A percentile compares a stretch with the other conserved stretches of the same genome.
phyloP scores from a whole-genome alignment of 2,888 invertebrate genomes.

The Oxystoma pomonae region DNA sequence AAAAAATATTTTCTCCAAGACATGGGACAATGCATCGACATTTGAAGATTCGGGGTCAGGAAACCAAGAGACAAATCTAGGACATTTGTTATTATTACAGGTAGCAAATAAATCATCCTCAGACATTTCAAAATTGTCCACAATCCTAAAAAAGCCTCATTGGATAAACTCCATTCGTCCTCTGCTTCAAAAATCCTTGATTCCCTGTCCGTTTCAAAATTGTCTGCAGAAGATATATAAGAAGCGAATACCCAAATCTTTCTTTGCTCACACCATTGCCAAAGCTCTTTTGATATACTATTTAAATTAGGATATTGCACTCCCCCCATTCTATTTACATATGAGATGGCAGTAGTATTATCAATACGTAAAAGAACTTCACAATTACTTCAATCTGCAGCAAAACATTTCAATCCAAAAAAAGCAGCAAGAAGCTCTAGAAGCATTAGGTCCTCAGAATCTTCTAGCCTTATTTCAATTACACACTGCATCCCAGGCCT shows the following conservation, averaged over 20 bases:
- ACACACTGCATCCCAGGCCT: constrained; percentile 4
- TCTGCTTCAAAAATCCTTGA: constrained; percentile 12
- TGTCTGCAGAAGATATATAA: constrained; percentile 17
- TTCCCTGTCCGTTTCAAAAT: constrained; percentile 23
- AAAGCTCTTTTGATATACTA: constrained; percentile 8
- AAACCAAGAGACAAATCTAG: neutral
- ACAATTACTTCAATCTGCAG: neutral
- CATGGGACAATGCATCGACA: constrained; percentile 7
- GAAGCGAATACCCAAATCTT: constrained; percentile 6
- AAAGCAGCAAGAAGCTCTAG: constrained; percentile 13
- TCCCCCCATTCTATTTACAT: constrained; percentile 19
- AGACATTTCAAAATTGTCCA: constrained; percentile 5
- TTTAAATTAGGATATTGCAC: constrained; percentile 7
- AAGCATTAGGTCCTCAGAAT: neutral
- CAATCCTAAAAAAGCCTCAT: constrained; percentile 7
- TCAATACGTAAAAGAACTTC: constrained; percentile 5
- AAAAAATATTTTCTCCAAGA: neutral
- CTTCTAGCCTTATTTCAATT: constrained; percentile 1
- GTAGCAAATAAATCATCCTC: neutral
- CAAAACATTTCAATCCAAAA: constrained; percentile 11
- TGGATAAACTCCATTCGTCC: neutral
- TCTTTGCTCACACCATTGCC: constrained; percentile 11
- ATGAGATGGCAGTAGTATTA: constrained; percentile 10
- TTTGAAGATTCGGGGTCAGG: constrained; percentile 7
- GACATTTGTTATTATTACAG: constrained; percentile 4